phyloP scores from a whole-genome alignment of 1,140 invertebrate species.

The Forficula auricularia region DNA sequence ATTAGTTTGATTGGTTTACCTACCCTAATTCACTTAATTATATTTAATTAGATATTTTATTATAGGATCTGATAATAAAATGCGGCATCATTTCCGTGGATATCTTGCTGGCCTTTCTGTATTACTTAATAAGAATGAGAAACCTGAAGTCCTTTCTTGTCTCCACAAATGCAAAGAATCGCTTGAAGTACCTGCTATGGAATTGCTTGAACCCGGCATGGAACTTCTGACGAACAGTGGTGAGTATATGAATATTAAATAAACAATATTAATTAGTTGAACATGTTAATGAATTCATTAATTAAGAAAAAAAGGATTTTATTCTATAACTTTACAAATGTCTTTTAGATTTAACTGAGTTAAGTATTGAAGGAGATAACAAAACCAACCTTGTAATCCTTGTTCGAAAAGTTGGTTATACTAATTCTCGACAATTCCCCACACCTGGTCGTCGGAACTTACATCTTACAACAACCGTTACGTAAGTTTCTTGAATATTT shows the following conservation, averaged over 20 bases:
- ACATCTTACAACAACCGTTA: conserved; percentile 59
- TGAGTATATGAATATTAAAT: conserved; percentile 14
- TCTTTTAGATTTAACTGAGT: conserved; percentile 62
- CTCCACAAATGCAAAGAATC: conserved; percentile 73
- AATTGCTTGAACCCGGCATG: conserved; percentile 55
- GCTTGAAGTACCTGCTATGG: conserved; percentile 58
- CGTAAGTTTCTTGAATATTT: conserved; percentile 28
- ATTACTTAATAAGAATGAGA: conserved; percentile 60
- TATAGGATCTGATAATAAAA: conserved; percentile 61
- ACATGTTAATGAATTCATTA: too few species aligned
- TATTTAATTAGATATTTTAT: too few species aligned
- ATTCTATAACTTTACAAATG: background rate
- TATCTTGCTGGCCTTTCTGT: conserved; percentile 74
- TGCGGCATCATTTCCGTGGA: conserved; percentile 74
- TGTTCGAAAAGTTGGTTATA: conserved; percentile 74
- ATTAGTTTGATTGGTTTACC: too few species aligned
- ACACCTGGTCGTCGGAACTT: conserved; percentile 82
- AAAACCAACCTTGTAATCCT: conserved; percentile 74
- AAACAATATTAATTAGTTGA: background rate
- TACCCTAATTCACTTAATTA: too few species aligned
- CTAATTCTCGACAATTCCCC: conserved; percentile 74
- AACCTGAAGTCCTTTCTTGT: conserved; percentile 62
- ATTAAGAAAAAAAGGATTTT: too few species aligned
- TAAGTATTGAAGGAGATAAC: conserved; percentile 79
- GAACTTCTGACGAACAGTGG: conserved; percentile 46